Percentiles rank a stretch among this genome's conserved stretches.
Conservation (phyloP, 2,888 invertebrate genomes). For the Thecophora atra region DNA sequence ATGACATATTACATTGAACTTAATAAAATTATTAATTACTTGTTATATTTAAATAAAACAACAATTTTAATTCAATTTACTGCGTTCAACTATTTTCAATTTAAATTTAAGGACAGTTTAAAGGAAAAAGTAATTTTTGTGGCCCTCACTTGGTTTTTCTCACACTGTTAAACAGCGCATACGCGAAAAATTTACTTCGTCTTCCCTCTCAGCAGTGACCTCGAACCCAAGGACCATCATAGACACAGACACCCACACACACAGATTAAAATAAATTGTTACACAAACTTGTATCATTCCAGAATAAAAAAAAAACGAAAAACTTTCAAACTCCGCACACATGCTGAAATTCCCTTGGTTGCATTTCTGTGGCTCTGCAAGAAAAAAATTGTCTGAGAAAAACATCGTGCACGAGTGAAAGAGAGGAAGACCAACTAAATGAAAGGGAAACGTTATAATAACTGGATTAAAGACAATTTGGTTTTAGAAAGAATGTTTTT, state of each 20-base stretch:
- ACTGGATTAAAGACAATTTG: no score
- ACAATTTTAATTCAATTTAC: no score
- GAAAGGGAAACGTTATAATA: background rate
- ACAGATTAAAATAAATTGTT: background rate
- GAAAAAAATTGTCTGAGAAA: background rate
- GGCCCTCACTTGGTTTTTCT: no score
- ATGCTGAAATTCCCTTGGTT: conserved; percentile 31
- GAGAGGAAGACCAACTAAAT: background rate
- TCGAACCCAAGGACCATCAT: background rate
- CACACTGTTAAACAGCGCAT: background rate
- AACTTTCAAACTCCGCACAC: conserved; percentile 26
- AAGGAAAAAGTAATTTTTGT: no score
- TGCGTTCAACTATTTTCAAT: no score
- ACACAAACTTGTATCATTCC: background rate
- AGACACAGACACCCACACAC: background rate
- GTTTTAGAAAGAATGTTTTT: no score
- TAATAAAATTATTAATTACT: no score
- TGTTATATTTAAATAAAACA: no score
- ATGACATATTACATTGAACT: no score
- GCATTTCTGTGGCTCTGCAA: conserved; percentile 20
- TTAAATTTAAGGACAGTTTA: no score
- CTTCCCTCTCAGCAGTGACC: background rate
- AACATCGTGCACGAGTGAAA: background rate
- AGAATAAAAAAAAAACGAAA: conserved; percentile 14
- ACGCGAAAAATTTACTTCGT: background rate